Conservation (phyloP, 2,888 invertebrate species). For the Cantharis nigra region DNA sequence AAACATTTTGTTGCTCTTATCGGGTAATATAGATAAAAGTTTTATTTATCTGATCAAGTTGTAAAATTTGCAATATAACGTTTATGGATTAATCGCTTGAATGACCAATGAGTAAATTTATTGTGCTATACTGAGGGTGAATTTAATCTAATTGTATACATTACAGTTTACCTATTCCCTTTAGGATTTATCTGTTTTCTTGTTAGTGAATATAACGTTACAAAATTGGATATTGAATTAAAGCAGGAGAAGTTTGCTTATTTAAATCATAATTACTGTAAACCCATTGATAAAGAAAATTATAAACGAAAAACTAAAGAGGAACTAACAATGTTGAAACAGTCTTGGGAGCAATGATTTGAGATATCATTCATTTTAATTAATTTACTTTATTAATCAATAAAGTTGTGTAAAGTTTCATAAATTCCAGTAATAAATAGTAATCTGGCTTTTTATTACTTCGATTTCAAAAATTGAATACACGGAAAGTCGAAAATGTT, state of each 20-base stretch:
- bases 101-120: background rate
- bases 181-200: background rate
- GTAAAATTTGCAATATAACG: background rate
- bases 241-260: background rate
- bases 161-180: background rate
- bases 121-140: background rate
- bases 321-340: background rate
- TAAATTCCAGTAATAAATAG: background rate
- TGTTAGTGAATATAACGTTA: background rate
- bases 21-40: background rate
- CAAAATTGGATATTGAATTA: background rate
- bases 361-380: background rate
- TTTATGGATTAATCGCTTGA: background rate
- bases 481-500: background rate
- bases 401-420: background rate
- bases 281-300: no score
- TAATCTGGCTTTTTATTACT: background rate
- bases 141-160: constrained; percentile 3
- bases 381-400: background rate
- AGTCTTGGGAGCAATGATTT: background rate
- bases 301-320: background rate
- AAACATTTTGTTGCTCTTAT: background rate
- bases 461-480: background rate
- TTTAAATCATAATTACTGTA: background rate
- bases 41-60: background rate